Conservation (phyloP, 2,113 vertebrate genomes). For the Platichthys stellatus region DNA sequence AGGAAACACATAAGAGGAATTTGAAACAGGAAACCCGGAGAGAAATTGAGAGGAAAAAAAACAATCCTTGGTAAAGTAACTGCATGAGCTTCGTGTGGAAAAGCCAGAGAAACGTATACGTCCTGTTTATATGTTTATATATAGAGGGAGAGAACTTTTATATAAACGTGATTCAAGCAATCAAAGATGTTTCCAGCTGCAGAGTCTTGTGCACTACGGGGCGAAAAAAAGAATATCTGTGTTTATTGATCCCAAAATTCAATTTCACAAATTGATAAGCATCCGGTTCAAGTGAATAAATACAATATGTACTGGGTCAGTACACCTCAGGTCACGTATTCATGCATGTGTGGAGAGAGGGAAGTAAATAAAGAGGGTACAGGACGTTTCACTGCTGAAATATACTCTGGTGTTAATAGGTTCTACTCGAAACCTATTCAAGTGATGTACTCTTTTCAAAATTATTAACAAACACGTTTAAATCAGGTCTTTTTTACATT, state of each 20-base stretch:
- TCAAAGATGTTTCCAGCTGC: constrained; percentile 14
- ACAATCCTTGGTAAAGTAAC: constrained; percentile 24
- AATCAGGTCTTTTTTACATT: not conserved
- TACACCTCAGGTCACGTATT: constrained; percentile 11
- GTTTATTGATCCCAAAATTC: constrained; percentile 59
- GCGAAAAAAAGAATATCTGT: constrained; percentile 25
- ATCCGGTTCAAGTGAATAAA: constrained; percentile 50
- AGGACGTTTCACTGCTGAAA: not conserved
- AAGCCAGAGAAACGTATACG: not conserved
- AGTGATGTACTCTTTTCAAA: not conserved
- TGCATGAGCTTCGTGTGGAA: constrained; percentile 20
- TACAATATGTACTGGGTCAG: constrained; percentile 25
- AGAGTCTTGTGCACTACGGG: not conserved
- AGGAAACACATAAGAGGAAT: constrained; percentile 63
- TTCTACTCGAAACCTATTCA: not conserved
- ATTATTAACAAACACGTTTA: not conserved
- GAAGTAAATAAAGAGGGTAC: constrained; percentile 17
- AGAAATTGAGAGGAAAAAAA: constrained; percentile 33
- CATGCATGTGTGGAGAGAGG: not conserved
- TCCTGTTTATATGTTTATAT: constrained; percentile 1
- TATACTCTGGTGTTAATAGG: not conserved
- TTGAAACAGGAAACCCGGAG: constrained; percentile 54
- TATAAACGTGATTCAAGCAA: constrained; percentile 18
- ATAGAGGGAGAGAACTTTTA: constrained; percentile 7
- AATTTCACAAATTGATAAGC: constrained; percentile 63